Evolutionary conservation across 2,888 invertebrate genomes (phyloP), one percentile per base, ranked within the genome.

Genomic region (Archips crataeganus): DNA sequence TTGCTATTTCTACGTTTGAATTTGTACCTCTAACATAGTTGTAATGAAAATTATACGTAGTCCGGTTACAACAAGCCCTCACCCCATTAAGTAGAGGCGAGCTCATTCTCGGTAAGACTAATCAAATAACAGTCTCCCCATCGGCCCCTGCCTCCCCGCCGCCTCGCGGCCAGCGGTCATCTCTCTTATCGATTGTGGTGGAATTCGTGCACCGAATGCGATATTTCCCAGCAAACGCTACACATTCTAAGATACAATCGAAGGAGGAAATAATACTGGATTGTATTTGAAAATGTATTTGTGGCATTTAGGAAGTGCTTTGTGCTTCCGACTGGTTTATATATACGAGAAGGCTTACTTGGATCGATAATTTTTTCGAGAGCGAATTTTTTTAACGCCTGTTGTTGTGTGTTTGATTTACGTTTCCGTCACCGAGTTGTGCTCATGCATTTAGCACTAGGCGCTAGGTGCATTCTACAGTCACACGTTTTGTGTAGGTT

Each of bases 61-160:
- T 93, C 92, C 89, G 87, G 91, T 94, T 93, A 93, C 93, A 93
- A 93, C 93, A 93, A 89, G 91, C 91, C 90, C 91, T 93, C 93
- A 91, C 93, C 93, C 94, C 91, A 93, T 93, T 93, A 93, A 93
- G 90, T 90, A 88, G 91, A 92, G 90, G 90, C 92, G 93, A 91
- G 91, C 92, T 94, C 94, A 94, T 94, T 94, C 94, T 94, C 94
- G 90, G 94, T 92, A 94, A 93, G 94, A 94, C 94, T 94, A 94
- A 95, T 95, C 94, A 94, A 95, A 95, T 95, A 95, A 94, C 94
- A 91, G 92, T 90, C 94, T 89, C 93, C 94, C 93, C 88, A 87
- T 82, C 84, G 79, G 76, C 70, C 80, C 80, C 77, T 75, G 84
- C 83, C 87, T 82, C 87, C 92, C 80, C 77, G 84, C 83, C 87